Conservation (phyloP, 2,888 invertebrate genomes). For the Xanthorhoe spadicearia region DNA sequence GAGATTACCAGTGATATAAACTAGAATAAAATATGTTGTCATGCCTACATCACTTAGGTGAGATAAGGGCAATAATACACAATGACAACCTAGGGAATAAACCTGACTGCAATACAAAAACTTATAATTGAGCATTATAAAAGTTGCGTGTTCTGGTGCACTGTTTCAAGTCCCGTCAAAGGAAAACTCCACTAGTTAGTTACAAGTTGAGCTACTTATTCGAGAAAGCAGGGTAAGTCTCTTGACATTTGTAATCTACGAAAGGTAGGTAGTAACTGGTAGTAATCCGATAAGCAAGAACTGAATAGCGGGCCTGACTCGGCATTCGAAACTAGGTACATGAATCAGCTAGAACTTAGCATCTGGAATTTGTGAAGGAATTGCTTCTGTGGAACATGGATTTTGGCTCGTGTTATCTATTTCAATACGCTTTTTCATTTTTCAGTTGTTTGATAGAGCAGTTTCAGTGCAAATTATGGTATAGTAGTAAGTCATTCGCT, state of each 20-base stretch:
- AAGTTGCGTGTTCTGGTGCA: conserved; percentile 12
- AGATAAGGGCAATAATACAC: neutral
- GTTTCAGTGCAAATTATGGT: too few species aligned
- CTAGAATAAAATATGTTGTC: too few species aligned
- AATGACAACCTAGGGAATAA: neutral
- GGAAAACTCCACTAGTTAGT: conserved; percentile 16
- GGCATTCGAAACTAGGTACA: conserved; percentile 9
- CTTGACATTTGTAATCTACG: conserved; percentile 31
- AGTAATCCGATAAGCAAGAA: conserved; percentile 29
- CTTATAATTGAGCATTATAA: conserved; percentile 22
- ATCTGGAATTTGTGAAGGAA: neutral
- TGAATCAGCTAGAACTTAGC: conserved; percentile 9
- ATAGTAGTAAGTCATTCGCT: too few species aligned
- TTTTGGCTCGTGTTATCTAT: neutral
- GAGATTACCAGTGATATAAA: too few species aligned
- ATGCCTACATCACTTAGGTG: too few species aligned
- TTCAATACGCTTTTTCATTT: neutral
- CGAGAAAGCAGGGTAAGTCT: conserved; percentile 27
- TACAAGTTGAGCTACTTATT: conserved; percentile 29
- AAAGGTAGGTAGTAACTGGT: conserved; percentile 12
- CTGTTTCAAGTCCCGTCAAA: conserved; percentile 16
- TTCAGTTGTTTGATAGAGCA: too few species aligned
- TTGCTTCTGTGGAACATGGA: neutral
- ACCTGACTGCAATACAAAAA: conserved; percentile 7
- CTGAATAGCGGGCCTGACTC: conserved; percentile 22